phyloP scores from a whole-genome alignment of 2,113 vertebrate species.

The Ophiodon elongatus region DNA sequence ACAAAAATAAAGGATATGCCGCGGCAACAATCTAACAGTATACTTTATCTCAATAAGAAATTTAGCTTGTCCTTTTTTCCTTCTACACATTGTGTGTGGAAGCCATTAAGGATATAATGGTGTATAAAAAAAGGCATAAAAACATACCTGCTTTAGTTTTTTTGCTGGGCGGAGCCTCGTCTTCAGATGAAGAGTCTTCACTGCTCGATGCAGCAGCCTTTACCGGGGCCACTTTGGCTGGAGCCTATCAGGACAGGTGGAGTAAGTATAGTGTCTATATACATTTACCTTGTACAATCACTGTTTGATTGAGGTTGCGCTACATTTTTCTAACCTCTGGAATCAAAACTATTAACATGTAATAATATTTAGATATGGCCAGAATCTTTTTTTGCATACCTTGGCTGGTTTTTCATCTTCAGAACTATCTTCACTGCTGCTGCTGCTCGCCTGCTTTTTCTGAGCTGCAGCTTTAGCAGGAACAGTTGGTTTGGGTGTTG shows the following conservation, averaged over 20 bases:
- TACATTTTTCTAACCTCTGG: not conserved
- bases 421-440: conserved; percentile 84
- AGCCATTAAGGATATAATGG: not conserved
- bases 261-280: not conserved
- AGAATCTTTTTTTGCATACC: conserved; percentile 53
- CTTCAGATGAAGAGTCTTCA: conserved; percentile 83
- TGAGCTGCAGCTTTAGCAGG: conserved; percentile 59
- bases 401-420: conserved; percentile 82
- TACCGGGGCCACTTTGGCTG: conserved; percentile 55
- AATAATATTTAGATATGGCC: not conserved
- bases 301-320: not conserved
- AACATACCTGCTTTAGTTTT: conserved; percentile 83
- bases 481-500: conserved; percentile 59
- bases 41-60: no score
- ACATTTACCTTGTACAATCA: not conserved
- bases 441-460: conserved; percentile 82
- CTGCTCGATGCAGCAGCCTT: conserved; percentile 80
- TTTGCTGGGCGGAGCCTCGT: conserved; percentile 82
- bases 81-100: not conserved
- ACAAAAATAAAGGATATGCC: no score
- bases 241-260: conserved; percentile 57
- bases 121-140: not conserved
- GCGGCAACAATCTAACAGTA: no score
- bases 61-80: not conserved
- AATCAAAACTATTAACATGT: not conserved